Percentiles rank a stretch among this genome's conserved stretches.
Evolutionary conservation across 2,797 vertebrate species (phyloP).

Genomic region (Sebastes nivosus): DNA sequence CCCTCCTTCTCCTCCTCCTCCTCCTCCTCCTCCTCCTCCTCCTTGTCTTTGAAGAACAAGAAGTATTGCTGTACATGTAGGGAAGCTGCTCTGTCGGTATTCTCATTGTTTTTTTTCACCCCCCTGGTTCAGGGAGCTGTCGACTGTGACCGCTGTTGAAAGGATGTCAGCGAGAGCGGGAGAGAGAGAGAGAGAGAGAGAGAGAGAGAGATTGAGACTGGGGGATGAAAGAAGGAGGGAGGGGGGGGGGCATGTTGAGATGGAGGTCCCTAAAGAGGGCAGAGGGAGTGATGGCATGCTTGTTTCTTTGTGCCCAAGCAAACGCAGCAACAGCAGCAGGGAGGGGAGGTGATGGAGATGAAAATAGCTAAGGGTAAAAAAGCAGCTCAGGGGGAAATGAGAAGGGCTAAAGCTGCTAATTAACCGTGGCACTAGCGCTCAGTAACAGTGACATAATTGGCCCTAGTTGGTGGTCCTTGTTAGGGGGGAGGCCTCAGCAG

Average conservation of each 20-base stretch:
- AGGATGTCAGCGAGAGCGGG: constrained; percentile 66
- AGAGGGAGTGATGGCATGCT: constrained; percentile 69
- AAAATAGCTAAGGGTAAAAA: constrained; percentile 70
- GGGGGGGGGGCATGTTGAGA: constrained; percentile 36
- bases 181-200: neutral
- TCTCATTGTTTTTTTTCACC: constrained; percentile 49
- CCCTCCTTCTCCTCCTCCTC: neutral
- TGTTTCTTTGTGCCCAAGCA: constrained; percentile 74
- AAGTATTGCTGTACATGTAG: constrained; percentile 73
- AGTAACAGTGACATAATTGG: constrained; percentile 71
- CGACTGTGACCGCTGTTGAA: constrained; percentile 75
- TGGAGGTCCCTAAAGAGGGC: constrained; percentile 69
- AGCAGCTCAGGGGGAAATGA: constrained; percentile 52
- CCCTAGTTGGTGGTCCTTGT: constrained; percentile 61
- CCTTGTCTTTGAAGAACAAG: constrained; percentile 72
- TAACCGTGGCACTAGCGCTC: constrained; percentile 60
- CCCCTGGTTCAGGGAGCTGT: constrained; percentile 72
- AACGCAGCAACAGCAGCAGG: constrained; percentile 58
- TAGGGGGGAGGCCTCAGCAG: constrained; percentile 22
- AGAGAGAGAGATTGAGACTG: constrained; percentile 32
- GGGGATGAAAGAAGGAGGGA: constrained; percentile 42
- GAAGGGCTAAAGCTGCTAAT: constrained; percentile 69
- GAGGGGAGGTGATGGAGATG: constrained; percentile 65
- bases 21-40: constrained; percentile 10
- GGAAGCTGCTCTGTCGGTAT: constrained; percentile 68